Conservation (phyloP, 2,888 invertebrate genomes). For the Calliscelio sp. region DNA sequence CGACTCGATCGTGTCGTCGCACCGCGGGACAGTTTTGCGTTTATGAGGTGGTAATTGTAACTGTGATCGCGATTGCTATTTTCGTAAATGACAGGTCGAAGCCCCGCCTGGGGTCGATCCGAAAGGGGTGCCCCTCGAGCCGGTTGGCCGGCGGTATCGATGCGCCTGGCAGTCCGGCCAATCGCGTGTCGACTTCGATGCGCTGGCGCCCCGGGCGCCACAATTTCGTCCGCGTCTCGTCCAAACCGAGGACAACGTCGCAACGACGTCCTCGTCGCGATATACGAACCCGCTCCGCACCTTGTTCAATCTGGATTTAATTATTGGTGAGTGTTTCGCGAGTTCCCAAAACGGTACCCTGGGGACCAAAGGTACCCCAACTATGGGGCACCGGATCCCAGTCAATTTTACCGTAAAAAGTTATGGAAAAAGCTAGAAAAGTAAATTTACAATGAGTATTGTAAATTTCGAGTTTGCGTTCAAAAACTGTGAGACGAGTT, state of each 20-base stretch:
- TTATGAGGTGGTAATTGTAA: slow-evolving; percentile 63
- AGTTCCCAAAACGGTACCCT: no score
- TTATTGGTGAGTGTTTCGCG: slow-evolving; percentile 84
- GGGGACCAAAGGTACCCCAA: no score
- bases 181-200: slow-evolving; percentile 81
- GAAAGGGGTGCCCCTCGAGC: slow-evolving; percentile 77
- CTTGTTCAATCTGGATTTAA: slow-evolving; percentile 84
- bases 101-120: slow-evolving; percentile 85
- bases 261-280: slow-evolving; percentile 86
- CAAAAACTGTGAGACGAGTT: no score
- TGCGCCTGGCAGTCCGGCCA: slow-evolving; percentile 85
- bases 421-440: no score
- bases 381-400: no score
- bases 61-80: slow-evolving; percentile 72
- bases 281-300: slow-evolving; percentile 84
- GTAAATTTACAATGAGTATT: no score
- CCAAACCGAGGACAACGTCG: slow-evolving; percentile 88
- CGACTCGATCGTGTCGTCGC: slow-evolving; percentile 1
- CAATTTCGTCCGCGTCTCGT: slow-evolving; percentile 75
- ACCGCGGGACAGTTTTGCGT: slow-evolving; percentile 42
- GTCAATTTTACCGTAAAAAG: no score
- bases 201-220: slow-evolving; percentile 86
- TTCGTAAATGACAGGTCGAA: slow-evolving; percentile 77
- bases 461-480: no score
- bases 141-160: slow-evolving; percentile 87